Evolutionary conservation across 2,797 vertebrate species (phyloP), one percentile per base, ranked within the genome.

Genomic region (Anas acuta): DNA sequence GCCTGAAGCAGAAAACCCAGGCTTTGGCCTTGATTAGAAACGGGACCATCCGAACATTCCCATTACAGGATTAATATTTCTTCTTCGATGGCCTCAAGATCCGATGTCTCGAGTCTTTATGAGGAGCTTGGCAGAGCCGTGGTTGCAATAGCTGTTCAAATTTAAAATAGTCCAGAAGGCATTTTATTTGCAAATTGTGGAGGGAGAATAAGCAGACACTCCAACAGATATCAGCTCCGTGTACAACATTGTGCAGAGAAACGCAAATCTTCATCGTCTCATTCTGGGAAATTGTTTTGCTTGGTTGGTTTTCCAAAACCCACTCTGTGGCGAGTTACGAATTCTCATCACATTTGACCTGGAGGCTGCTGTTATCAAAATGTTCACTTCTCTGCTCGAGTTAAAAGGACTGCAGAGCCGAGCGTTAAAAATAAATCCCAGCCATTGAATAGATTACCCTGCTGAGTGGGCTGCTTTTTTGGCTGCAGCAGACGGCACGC

Each of bases 321-420:
- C 84, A 65, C 86, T 78, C 16, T 11, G 87, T 58, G 84, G 78
- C 3, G 28, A 93, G 84, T 83, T 93, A 92, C 43, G 76, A 92
- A 95, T 95, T 89, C 89, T 91, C 92, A 90, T 95, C 90, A 93
- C 94, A 90, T 93, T 94, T 95, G 92, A 90, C 82, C 93, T 8
- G 67, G 73, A 90, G 91, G 91, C 89, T 95, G 86, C 86, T 87
- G 93, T 92, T 96, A 94, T 93, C 94, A 87, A 80, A 96, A 96
- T 89, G 86, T 84, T 93, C 90, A 51, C 71, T 93, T 90, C 71
- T 72, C 69, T 32, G 93, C 92, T 96, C 88, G 28, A 90, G 89
- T 87, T 94, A 93, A 95, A 95, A 94, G 84, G 71, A 81, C 92
- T 89, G 84, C 76, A 62, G 92, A 84, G 91, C 51, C 1, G 28